phyloP scores from a whole-genome alignment of 35 echinoderm and acorn worm genomes.

The Strongylocentrotus purpuratus region DNA sequence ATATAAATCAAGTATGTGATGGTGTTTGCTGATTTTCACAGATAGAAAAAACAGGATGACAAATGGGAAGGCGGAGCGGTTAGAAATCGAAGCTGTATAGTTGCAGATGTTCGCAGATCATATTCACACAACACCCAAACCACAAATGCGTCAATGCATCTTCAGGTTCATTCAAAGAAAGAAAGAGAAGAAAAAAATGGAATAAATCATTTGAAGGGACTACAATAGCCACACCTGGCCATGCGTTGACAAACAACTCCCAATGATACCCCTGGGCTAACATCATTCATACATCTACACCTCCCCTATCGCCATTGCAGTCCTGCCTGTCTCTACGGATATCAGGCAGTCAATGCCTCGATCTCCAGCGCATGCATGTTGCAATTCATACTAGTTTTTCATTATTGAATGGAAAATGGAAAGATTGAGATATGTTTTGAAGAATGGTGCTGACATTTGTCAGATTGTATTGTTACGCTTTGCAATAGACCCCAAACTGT shows the following conservation, averaged over 20 bases:
- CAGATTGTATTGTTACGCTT: not conserved
- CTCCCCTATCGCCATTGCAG: not conserved
- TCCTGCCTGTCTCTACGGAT: not conserved
- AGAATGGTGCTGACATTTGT: not conserved
- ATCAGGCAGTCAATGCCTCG: no score
- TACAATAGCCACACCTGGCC: not conserved
- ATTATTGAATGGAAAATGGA: not conserved
- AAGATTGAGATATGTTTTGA: not conserved
- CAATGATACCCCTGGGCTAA: not conserved
- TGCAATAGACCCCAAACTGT: not conserved
- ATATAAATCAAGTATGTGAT: not conserved
- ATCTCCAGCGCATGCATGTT: not conserved
- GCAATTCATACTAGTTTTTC: not conserved
- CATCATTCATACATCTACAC: not conserved
- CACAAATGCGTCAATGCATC: not conserved
- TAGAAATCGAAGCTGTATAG: not conserved
- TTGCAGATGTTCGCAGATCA: not conserved
- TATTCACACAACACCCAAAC: not conserved
- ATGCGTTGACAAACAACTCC: slow-evolving; percentile 5
- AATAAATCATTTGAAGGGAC: slow-evolving; percentile 12
- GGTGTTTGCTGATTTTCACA: not conserved
- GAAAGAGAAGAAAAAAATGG: not conserved
- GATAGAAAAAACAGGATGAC: not conserved
- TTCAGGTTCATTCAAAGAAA: slow-evolving; percentile 7
- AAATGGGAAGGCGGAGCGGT: not conserved